A percentile compares a stretch with the other conserved stretches of the same genome.
These are phyloP conservation scores for Drosophila monieri DNA, from an alignment of 2,888 invertebrate species.

Conservation along the genomic window DNA sequence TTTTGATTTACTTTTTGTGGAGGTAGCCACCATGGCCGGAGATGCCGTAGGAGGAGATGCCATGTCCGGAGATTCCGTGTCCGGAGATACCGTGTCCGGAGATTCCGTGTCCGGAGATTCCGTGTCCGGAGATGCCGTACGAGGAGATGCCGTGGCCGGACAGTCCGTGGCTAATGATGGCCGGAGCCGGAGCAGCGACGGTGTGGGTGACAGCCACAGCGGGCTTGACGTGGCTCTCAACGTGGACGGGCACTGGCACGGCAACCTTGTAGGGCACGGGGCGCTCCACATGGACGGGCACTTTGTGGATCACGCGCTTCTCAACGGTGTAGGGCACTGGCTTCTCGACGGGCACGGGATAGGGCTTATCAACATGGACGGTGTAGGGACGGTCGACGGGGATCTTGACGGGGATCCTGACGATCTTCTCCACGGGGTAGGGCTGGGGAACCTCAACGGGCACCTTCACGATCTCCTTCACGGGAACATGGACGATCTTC, in stretches of 20 bases:
- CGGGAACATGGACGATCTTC: constrained; percentile 91
- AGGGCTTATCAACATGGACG: constrained; percentile 86
- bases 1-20: constrained; percentile 81
- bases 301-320: constrained; percentile 85
- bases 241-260: constrained; percentile 85
- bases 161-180: constrained; percentile 52
- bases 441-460: constrained; percentile 85
- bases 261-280: constrained; percentile 89
- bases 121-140: constrained; percentile 45
- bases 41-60: constrained; percentile 48
- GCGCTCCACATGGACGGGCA: constrained; percentile 88
- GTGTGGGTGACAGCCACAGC: constrained; percentile 64
- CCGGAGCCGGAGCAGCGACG: constrained; percentile 64
- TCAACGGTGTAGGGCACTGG: constrained; percentile 87
- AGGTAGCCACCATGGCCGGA: constrained; percentile 65
- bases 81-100: constrained; percentile 44
- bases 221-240: constrained; percentile 79
- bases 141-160: constrained; percentile 49
- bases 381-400: constrained; percentile 89
- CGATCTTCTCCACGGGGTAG: constrained; percentile 86
- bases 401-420: constrained; percentile 88
- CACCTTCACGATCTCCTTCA: constrained; percentile 90
- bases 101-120: constrained; percentile 47
- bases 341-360: constrained; percentile 86
- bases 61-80: constrained; percentile 50